A percentile compares a stretch with the other conserved stretches of the same genome.
These are phyloP conservation scores for Poeciliopsis prolifica DNA, from an alignment of 2,113 vertebrate genomes.

Conservation along the genomic window DNA sequence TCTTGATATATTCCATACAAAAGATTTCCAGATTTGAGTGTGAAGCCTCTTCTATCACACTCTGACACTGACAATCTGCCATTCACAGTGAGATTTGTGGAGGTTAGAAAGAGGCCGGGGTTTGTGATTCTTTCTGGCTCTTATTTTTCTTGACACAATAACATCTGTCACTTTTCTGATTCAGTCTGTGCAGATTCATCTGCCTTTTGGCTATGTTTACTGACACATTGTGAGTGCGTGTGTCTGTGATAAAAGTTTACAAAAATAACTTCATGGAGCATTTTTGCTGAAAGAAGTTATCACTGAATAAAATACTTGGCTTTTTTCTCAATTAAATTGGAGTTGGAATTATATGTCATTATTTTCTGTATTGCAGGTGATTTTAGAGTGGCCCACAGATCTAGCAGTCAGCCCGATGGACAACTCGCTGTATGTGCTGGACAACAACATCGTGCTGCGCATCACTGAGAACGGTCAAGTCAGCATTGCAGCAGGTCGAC, in stretches of 20 bases:
- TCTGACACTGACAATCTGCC: constrained; percentile 12
- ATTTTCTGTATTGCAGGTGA: constrained; percentile 82
- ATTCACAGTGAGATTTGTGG: constrained; percentile 8
- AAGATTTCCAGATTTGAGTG: constrained; percentile 6
- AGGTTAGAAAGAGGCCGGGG: constrained; percentile 11
- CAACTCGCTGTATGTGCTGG: constrained; percentile 95
- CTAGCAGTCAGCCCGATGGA: constrained; percentile 96
- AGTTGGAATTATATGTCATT: background rate
- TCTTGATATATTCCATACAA: background rate
- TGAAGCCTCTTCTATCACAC: constrained; percentile 13
- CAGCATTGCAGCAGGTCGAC: constrained; percentile 91
- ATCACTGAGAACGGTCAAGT: constrained; percentile 96
- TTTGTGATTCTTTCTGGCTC: constrained; percentile 10
- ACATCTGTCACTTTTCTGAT: constrained; percentile 1
- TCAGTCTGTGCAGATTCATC: constrained; percentile 1
- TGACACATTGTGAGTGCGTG: background rate
- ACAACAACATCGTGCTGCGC: constrained; percentile 95
- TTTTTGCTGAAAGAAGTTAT: background rate
- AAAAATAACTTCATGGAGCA: background rate
- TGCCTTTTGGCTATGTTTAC: background rate
- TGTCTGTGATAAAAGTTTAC: background rate
- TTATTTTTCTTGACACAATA: constrained; percentile 6
- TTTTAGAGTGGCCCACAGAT: constrained; percentile 97
- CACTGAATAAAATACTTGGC: background rate
- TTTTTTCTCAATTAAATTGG: background rate